Conservation (phyloP, 2,797 vertebrate genomes). For the Calcarius lapponicus region DNA sequence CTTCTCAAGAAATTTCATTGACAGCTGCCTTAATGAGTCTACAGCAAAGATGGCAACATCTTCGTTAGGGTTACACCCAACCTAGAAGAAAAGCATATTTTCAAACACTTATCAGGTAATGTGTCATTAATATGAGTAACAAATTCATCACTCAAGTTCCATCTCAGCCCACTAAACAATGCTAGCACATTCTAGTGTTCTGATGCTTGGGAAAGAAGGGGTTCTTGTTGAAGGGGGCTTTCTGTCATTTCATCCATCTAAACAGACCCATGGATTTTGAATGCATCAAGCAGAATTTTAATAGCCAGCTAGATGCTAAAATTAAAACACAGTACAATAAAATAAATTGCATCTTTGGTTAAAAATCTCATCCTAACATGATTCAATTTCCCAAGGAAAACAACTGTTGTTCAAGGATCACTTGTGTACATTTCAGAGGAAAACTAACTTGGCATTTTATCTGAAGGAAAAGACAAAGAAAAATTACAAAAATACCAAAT, state of each 20-base stretch:
- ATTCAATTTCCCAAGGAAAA: not conserved
- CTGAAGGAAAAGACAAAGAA: not conserved
- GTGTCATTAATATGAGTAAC: not conserved
- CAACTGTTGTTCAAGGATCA: not conserved
- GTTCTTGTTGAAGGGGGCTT: not conserved
- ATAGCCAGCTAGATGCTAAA: not conserved
- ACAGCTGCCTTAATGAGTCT: constrained; percentile 92
- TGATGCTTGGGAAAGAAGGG: not conserved
- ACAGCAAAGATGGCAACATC: constrained; percentile 96
- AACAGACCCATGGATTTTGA: not conserved
- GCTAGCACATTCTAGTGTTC: not conserved
- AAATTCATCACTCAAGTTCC: not conserved
- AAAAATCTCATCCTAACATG: not conserved
- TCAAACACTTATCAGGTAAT: not conserved
- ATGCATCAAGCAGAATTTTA: not conserved
- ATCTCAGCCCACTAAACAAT: not conserved
- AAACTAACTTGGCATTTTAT: not conserved
- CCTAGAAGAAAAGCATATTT: constrained; percentile 73
- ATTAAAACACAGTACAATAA: not conserved
- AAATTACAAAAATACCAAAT: not conserved
- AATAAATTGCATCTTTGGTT: not conserved
- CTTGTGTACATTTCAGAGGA: not conserved
- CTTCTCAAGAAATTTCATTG: constrained; percentile 98
- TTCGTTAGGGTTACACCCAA: constrained; percentile 96
- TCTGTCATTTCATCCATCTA: not conserved